These are phyloP conservation scores for Plagiodera versicolora DNA, from an alignment of 2,888 invertebrate genomes.

Conservation along the genomic window DNA sequence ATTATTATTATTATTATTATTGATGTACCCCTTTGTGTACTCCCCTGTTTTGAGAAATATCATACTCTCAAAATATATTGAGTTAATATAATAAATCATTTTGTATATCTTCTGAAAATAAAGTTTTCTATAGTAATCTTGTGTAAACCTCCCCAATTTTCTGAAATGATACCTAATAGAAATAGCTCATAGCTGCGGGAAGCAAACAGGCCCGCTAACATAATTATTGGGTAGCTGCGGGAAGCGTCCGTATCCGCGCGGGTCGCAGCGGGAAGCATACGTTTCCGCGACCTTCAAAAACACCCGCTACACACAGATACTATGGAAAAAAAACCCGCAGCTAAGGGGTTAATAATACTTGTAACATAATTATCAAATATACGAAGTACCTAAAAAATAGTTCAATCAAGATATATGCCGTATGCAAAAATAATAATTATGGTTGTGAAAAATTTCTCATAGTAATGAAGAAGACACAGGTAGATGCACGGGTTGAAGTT, in stretches of 20 bases:
- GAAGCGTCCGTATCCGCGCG: background rate
- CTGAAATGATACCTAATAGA: too few relatives aligned
- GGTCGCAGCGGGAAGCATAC: background rate
- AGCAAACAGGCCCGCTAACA: background rate
- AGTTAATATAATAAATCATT: too few relatives aligned
- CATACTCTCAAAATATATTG: too few relatives aligned
- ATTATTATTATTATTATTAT: too few relatives aligned
- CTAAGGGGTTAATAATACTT: background rate
- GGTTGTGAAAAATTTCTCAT: background rate
- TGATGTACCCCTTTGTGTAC: too few relatives aligned
- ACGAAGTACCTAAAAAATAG: background rate
- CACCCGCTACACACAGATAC: background rate
- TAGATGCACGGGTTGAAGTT: background rate
- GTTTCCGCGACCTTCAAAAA: background rate
- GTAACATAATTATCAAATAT: too few relatives aligned
- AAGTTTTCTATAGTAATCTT: too few relatives aligned
- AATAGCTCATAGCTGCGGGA: too few relatives aligned
- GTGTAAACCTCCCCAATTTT: too few relatives aligned
- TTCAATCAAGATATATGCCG: background rate
- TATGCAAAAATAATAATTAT: background rate
- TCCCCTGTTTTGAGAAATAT: too few relatives aligned
- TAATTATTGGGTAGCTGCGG: background rate
- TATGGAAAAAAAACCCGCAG: background rate
- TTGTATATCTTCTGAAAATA: too few relatives aligned
- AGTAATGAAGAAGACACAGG: background rate